These are phyloP conservation scores for Ammodytes dubius DNA, from an alignment of 2,113 vertebrate genomes.

Conservation along the genomic window DNA sequence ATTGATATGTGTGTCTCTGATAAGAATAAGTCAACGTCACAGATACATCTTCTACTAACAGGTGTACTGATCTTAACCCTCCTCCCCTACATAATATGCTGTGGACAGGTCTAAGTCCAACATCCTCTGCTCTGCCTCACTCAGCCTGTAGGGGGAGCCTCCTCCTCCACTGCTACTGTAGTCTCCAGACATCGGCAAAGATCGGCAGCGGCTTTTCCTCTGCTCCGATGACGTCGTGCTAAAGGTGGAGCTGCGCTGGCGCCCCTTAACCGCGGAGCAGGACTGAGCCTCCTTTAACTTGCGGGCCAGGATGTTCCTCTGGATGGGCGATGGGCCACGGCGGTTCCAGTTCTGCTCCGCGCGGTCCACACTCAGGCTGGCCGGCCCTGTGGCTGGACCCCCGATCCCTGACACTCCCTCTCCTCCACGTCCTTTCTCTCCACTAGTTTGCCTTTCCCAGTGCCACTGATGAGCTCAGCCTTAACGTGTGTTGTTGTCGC, in stretches of 20 bases:
- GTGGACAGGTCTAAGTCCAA: conserved; percentile 88
- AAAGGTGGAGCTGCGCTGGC: conserved; percentile 85
- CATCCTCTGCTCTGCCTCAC: conserved; percentile 91
- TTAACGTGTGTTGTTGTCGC: conserved; percentile 15
- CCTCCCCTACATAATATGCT: conserved; percentile 84
- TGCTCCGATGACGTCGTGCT: conserved; percentile 83
- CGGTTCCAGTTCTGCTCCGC: conserved; percentile 87
- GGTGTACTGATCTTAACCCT: conserved; percentile 36
- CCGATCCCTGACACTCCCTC: conserved; percentile 74
- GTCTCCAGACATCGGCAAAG: conserved; percentile 88
- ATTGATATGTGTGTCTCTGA: not conserved
- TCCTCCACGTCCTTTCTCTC: conserved; percentile 8
- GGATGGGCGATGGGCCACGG: conserved; percentile 90
- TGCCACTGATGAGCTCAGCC: conserved; percentile 29
- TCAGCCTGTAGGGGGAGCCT: conserved; percentile 90
- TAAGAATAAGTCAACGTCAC: not conserved
- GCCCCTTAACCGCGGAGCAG: conserved; percentile 59
- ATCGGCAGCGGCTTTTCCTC: conserved; percentile 88
- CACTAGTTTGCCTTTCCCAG: conserved; percentile 33
- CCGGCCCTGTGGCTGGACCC: conserved; percentile 22
- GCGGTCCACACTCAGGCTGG: conserved; percentile 74
- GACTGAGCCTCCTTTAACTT: conserved; percentile 87
- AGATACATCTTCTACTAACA: conserved; percentile 72
- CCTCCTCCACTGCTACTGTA: conserved; percentile 87
- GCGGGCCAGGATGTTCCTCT: conserved; percentile 84